Conservation (phyloP, 37 sponge, comb jelly and placozoan species). For the Spongilla lacustris region DNA sequence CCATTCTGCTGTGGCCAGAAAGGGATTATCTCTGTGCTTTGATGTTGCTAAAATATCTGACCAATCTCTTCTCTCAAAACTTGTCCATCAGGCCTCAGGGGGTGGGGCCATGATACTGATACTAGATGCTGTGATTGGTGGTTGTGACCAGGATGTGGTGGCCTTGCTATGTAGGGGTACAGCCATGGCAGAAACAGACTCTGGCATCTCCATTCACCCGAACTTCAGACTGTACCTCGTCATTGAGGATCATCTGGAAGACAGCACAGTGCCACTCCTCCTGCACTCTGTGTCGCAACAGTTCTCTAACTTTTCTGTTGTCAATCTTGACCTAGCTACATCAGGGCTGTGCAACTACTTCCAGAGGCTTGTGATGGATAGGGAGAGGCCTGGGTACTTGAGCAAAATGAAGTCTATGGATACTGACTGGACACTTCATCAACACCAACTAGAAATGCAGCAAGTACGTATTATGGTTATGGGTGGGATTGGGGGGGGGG, state of each 20-base stretch:
- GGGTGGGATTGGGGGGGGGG: not conserved
- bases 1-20: not conserved
- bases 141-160: not conserved
- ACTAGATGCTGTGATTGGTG: not conserved
- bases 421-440: slow-evolving; percentile 54
- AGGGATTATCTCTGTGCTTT: not conserved
- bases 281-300: not conserved
- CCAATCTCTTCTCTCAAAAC: not conserved
- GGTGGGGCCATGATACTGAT: not conserved
- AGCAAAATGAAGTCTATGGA: slow-evolving; percentile 45
- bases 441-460: slow-evolving; percentile 35
- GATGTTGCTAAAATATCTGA: not conserved
- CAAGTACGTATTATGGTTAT: slow-evolving; percentile 4
- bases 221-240: slow-evolving; percentile 40
- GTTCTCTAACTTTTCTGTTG: not conserved
- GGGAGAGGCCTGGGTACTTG: slow-evolving; percentile 29
- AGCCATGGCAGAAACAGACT: not conserved
- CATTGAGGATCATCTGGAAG: slow-evolving; percentile 14
- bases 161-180: not conserved
- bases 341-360: slow-evolving; percentile 46
- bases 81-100: not conserved
- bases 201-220: not conserved
- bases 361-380: slow-evolving; percentile 27
- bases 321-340: slow-evolving; percentile 42
- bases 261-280: not conserved